A percentile compares a stretch with the other conserved stretches of the same genome.
phyloP scores from a whole-genome alignment of 2,113 vertebrate genomes.

The Campylomormyrus numenius region DNA sequence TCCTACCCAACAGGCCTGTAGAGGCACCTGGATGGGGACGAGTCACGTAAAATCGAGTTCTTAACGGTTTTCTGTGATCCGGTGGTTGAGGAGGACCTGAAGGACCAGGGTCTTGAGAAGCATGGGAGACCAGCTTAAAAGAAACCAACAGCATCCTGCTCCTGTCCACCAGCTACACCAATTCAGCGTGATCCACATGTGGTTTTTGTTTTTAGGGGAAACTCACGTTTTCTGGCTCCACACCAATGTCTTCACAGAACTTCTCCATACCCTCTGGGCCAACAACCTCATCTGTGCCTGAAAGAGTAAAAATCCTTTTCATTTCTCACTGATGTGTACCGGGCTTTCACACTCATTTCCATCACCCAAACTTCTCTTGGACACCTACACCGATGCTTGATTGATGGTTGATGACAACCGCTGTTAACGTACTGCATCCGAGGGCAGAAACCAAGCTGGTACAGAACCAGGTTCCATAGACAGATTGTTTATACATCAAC shows the following conservation, averaged over 20 bases:
- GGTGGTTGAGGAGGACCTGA: not conserved
- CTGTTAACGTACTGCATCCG: not conserved
- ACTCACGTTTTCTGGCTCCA: slow-evolving; percentile 95
- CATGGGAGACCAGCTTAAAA: not conserved
- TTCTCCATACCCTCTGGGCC: slow-evolving; percentile 96
- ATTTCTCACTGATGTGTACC: not conserved
- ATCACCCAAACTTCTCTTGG: not conserved
- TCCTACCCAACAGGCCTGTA: not conserved
- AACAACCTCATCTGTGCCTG: slow-evolving; percentile 84
- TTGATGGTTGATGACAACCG: not conserved
- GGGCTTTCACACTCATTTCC: not conserved
- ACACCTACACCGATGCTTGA: not conserved
- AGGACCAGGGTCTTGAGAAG: not conserved
- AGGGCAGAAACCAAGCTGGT: not conserved
- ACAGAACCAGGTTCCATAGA: not conserved
- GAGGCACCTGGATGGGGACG: not conserved
- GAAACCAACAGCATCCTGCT: not conserved
- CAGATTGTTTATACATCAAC: not conserved
- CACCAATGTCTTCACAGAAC: slow-evolving; percentile 93
- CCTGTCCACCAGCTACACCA: not conserved
- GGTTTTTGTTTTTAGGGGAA: not conserved
- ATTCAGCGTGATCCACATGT: not conserved
- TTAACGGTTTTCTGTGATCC: not conserved
- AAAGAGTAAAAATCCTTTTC: not conserved
- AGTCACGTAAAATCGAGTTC: not conserved